Evolutionary conservation across 2,797 vertebrate species (phyloP).

Genomic region (Semotilus atromaculatus): DNA sequence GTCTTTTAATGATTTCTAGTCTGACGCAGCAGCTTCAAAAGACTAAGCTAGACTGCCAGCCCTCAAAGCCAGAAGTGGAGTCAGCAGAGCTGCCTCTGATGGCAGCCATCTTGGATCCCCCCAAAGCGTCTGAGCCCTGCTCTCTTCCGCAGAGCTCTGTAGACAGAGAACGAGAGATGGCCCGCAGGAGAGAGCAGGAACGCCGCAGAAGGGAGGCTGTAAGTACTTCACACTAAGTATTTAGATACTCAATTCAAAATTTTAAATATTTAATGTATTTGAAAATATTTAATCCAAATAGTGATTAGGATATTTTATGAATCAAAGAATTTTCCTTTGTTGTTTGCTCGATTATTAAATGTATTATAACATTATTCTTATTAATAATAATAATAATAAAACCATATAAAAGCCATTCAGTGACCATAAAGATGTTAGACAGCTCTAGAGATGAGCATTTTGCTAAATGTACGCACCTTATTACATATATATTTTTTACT

Average conservation of each 20-base stretch:
- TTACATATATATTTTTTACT: too few species aligned
- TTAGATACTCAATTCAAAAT: not conserved
- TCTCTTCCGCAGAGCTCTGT: conserved; percentile 59
- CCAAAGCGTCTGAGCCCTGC: conserved; percentile 58
- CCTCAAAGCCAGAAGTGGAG: conserved; percentile 59
- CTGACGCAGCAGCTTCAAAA: conserved; percentile 43
- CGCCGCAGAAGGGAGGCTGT: conserved; percentile 88
- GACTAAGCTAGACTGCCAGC: conserved; percentile 42
- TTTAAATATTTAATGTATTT: not conserved
- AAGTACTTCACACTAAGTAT: conserved; percentile 66
- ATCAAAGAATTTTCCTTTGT: not conserved
- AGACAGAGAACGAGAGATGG: conserved; percentile 79
- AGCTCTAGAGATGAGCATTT: too few species aligned
- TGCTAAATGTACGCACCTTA: too few species aligned
- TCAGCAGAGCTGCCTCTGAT: conserved; percentile 62
- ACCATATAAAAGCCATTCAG: too few species aligned
- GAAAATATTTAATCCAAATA: not conserved
- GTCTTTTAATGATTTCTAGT: conserved; percentile 46
- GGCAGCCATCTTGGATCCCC: conserved; percentile 56
- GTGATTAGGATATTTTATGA: not conserved
- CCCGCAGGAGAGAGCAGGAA: conserved; percentile 88
- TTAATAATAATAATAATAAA: too few species aligned
- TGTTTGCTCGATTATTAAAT: not conserved
- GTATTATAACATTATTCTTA: not conserved
- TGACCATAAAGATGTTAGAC: too few species aligned